Evolutionary conservation across 2,888 invertebrate species (phyloP), one percentile per base, ranked within the genome.

Genomic region (Arge pagana): DNA sequence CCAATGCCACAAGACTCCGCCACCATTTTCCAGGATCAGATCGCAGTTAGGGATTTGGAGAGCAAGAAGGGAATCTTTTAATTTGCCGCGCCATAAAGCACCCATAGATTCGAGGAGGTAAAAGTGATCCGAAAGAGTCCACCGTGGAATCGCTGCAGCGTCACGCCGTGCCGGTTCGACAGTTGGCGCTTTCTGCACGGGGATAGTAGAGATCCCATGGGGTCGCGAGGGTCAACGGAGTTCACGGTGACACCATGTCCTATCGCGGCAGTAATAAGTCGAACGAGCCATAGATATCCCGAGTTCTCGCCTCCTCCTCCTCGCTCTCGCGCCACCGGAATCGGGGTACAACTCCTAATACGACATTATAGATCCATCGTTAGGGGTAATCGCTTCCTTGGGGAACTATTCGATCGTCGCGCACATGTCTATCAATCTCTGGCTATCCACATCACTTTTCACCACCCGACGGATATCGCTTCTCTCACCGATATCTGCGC

Each of bases 41-140:
- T 71, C 67, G 67, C 70, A 68, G 68, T 71, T 71, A 67, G 67
- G 68, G 66, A 45, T 37, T 21, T 33, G 13, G 11, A 33, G 18
- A 42, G 13, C 3, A 42, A 16, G 5, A 8, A 72, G 75, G 70
- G 73, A 74, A 76, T 75, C 75, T 75, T 75, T 76, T 75, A 76
- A 75, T 76, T 76, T 76, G 74, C 74, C 75, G 75, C 69, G 61
- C 71, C 75, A 76, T 76, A 76, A 76, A 76, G 74, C 75, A 76
- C 74, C 41, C 18, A 24, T 23, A 70, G n/a, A 66, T 68, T 63
- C 64, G 66, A 26, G 28, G 28, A 26, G 2, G n/a, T n/a, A 10
- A n/a, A 26, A 26, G 26, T 7, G n/a, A 50, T 50, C 37, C 28
- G 41, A 36, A 49, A 40, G n/a, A 53, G 6, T 40, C 31, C 35